phyloP scores from a whole-genome alignment of 64 coral and sea anemone species.

The Montipora efflorescens region DNA sequence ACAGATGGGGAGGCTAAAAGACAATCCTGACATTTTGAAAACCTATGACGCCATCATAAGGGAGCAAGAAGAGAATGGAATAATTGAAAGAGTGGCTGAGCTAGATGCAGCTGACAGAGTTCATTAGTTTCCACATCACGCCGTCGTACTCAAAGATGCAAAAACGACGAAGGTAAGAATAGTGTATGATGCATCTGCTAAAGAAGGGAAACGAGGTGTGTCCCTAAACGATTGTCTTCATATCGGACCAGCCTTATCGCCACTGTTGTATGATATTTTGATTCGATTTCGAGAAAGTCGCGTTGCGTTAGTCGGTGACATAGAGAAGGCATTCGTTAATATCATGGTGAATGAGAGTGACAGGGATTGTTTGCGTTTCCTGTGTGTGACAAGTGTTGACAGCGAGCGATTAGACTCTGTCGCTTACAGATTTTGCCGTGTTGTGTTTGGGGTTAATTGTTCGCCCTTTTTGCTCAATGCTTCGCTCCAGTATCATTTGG shows the following conservation, averaged over 20 bases:
- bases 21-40: too few relatives aligned
- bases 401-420: too few relatives aligned
- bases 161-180: constrained; percentile 21
- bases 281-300: not conserved
- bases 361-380: constrained; percentile 10
- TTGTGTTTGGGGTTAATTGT: not conserved
- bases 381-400: not conserved
- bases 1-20: too few relatives aligned
- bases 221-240: too few relatives aligned
- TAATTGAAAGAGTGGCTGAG: too few relatives aligned
- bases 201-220: not conserved
- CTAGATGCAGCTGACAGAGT: too few relatives aligned
- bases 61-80: too few relatives aligned
- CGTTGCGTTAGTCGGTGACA: not conserved
- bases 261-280: not conserved
- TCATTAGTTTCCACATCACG: too few relatives aligned
- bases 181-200: constrained; percentile 5
- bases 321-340: not conserved
- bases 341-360: not conserved
- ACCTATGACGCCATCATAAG: too few relatives aligned
- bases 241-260: too few relatives aligned
- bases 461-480: constrained; percentile 18
- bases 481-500: not conserved
- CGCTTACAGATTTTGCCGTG: too few relatives aligned
- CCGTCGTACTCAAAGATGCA: too few relatives aligned